Conservation (phyloP, 2,888 invertebrate species). For the Allygus modestus region DNA sequence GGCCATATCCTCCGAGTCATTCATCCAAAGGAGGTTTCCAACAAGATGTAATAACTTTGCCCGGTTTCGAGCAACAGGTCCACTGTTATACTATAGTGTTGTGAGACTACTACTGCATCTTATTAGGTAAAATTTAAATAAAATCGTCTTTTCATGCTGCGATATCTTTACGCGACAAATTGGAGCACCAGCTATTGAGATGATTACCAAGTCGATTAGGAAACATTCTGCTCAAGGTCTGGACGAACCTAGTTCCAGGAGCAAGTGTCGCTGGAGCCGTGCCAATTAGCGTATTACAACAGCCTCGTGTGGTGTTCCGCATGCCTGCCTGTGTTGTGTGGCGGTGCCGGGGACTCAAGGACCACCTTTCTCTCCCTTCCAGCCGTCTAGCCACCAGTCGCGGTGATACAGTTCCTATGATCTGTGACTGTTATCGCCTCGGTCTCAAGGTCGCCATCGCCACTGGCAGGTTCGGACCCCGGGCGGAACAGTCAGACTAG, state of each 20-base stretch:
- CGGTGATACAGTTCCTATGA: neutral
- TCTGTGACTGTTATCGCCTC: neutral
- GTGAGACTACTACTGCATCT: too few relatives aligned
- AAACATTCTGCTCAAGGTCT: neutral
- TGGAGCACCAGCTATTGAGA: too few relatives aligned
- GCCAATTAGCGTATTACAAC: neutral
- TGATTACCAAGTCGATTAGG: too few relatives aligned
- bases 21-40: too few relatives aligned
- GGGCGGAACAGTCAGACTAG: neutral
- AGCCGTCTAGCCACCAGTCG: neutral
- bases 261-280: neutral
- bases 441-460: neutral
- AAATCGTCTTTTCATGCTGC: too few relatives aligned
- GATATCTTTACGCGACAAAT: too few relatives aligned
- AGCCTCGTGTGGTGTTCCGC: neutral
- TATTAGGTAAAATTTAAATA: too few relatives aligned
- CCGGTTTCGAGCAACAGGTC: too few relatives aligned
- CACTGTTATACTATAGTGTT: too few relatives aligned
- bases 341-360: neutral
- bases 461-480: too few relatives aligned
- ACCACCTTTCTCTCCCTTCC: neutral
- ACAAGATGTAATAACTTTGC: too few relatives aligned
- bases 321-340: neutral
- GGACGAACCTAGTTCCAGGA: conserved; percentile 5
- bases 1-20: too few relatives aligned